A percentile compares a stretch with the other conserved stretches of the same genome.
Conservation (phyloP, 2,113 vertebrate species). For the Piaya cayana region DNA sequence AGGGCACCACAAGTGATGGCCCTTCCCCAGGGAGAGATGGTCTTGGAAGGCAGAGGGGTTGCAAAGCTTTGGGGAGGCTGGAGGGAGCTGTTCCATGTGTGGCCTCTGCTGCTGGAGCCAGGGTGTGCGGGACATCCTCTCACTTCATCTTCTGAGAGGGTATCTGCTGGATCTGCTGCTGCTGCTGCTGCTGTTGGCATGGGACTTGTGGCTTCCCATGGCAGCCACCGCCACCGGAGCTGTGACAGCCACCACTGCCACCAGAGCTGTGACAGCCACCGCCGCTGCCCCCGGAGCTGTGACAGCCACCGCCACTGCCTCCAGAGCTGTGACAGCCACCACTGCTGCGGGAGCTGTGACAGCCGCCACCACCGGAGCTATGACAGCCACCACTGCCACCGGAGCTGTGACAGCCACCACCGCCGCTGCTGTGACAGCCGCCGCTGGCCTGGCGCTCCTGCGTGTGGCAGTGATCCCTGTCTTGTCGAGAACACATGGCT, state of each 20-base stretch:
- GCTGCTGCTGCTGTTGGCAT: background rate
- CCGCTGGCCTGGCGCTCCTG: background rate
- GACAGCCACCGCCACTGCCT: accelerated
- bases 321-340: background rate
- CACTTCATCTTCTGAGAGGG: constrained; percentile 24
- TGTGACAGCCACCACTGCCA: background rate
- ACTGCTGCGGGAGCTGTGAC: background rate
- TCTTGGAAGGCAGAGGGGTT: background rate
- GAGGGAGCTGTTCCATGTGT: accelerated
- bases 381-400: background rate
- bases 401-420: background rate
- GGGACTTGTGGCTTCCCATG: background rate
- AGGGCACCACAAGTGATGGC: background rate
- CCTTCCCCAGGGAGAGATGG: background rate
- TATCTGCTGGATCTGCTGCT: background rate
- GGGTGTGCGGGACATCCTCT: background rate
- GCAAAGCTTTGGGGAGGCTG: background rate
- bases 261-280: background rate
- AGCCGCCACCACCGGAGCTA: background rate
- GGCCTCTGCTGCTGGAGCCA: background rate
- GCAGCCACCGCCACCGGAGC: background rate
- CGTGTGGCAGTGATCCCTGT: background rate
- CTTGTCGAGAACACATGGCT: constrained; percentile 41
- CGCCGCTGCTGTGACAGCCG: background rate
- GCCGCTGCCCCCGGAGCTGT: background rate